Percentiles rank a stretch among this genome's conserved stretches.
Evolutionary conservation across 2,888 invertebrate species (phyloP).

Genomic region (Metellina segmentata): DNA sequence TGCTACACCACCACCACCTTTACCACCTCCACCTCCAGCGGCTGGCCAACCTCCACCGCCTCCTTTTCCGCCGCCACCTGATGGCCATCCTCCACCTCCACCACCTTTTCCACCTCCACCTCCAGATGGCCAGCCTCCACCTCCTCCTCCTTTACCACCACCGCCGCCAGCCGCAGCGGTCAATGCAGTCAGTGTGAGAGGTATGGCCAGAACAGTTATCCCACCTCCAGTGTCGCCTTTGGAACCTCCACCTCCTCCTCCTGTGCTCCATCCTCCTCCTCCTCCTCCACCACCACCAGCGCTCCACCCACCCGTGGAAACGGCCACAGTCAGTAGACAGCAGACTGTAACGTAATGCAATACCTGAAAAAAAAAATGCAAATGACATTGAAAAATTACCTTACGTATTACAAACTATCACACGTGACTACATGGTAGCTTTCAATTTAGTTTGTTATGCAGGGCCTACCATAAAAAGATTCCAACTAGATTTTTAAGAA

Average conservation of each 20-base stretch:
- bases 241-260: conserved; percentile 47
- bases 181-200: conserved; percentile 56
- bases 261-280: conserved; percentile 47
- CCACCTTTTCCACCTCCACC: conserved; percentile 25
- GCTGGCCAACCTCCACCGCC: conserved; percentile 54
- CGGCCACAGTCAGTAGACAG: conserved; percentile 20
- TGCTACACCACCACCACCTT: conserved; percentile 57
- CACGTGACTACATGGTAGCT: too few relatives aligned
- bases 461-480: too few relatives aligned
- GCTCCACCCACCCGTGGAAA: conserved; percentile 51
- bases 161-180: conserved; percentile 42
- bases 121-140: conserved; percentile 35
- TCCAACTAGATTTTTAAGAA: too few relatives aligned
- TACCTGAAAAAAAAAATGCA: conserved; percentile 44
- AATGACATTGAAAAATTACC: not conserved
- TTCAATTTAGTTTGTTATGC: too few relatives aligned
- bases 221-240: conserved; percentile 74
- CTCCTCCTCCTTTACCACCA: conserved; percentile 64
- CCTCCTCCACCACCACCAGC: conserved; percentile 46
- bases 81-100: conserved; percentile 38
- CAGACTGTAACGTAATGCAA: conserved; percentile 7
- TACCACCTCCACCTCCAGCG: conserved; percentile 21
- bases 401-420: too few relatives aligned
- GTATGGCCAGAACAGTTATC: conserved; percentile 67
- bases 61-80: conserved; percentile 32